Base-by-base conservation (phyloP, 2,113 vertebrate species). In the Ascaphus truei region DNA sequence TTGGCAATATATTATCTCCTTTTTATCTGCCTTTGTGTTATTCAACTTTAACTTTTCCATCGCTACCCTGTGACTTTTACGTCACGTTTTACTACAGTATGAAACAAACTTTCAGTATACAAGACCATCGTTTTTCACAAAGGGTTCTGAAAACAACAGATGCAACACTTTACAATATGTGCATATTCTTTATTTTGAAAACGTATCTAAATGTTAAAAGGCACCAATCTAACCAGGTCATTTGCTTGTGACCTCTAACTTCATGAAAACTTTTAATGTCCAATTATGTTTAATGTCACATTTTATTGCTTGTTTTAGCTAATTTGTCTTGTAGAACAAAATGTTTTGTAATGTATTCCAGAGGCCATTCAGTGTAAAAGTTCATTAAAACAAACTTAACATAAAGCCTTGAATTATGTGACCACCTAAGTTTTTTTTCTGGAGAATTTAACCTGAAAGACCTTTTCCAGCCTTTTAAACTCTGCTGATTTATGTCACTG, bases 251-350 rank as follows among this genome's bases (percentile, higher is more conserved):
- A 86, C 72, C 73, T 81, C 78, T 47, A 77, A 47, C 64, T 62
- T 65, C 67, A 79, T 72, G 84, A 80, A 85, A 84, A 31, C 72
- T 57, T 47, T 67, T 72, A 81, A 67, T 59, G 64, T 80, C 81
- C 79, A 84, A 23, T 74, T 67, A 78, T 76, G 72, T 75, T 79
- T 79, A 81, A 80, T 72, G 73, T 80, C 72, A 81, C 69, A 74
- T 67, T 71, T 83, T 88, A 84, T 79, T 83, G 72, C 79, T 83
- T 83, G n/a, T 48, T 88, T 87, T 83, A 79, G 71, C 72, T 83
- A 77, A 81, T 84, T 88, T 85, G 74, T 67, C 73, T 75, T 76
- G 69, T 74, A 75, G 66, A 16, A 81, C 62, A 30, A 73, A 77
- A 77, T 57, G 41, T 79, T 86, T 86, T 82, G 75, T 72, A 84